phyloP scores from a whole-genome alignment of 1,140 invertebrate species.

The Trinorchestia longiramus region DNA sequence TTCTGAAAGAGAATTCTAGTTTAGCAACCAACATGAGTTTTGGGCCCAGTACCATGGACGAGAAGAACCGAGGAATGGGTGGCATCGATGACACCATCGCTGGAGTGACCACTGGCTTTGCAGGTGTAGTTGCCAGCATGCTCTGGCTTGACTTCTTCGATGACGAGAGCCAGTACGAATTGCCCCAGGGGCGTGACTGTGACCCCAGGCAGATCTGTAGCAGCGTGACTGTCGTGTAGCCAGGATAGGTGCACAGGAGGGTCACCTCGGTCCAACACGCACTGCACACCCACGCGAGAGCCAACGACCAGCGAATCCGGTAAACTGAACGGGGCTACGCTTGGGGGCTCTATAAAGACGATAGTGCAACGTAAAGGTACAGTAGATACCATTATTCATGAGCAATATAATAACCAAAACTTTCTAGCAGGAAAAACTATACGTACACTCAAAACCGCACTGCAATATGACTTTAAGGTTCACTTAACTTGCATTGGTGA shows the following conservation, averaged over 20 bases:
- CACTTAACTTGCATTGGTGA: no score
- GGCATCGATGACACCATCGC: conserved; percentile 57
- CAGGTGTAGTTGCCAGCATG: conserved; percentile 92
- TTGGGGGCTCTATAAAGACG: conserved; percentile 62
- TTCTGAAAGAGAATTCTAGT: background rate
- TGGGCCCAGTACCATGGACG: conserved; percentile 61
- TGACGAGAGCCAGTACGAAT: conserved; percentile 89
- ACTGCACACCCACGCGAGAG: conserved; percentile 78
- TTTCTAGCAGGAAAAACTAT: no score
- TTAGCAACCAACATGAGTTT: background rate
- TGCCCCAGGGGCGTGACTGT: conserved; percentile 81
- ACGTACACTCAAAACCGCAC: background rate
- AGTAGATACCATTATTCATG: background rate
- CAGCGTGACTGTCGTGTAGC: conserved; percentile 79
- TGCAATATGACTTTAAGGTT: background rate
- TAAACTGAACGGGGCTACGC: conserved; percentile 63
- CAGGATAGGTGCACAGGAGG: conserved; percentile 88
- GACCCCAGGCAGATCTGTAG: conserved; percentile 72
- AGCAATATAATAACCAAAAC: no score
- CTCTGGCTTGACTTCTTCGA: conserved; percentile 84
- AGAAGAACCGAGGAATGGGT: conserved; percentile 60
- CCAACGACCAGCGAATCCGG: conserved; percentile 60
- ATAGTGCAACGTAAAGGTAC: background rate
- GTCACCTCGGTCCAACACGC: conserved; percentile 94
- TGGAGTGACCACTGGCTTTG: conserved; percentile 76